A percentile compares a stretch with the other conserved stretches of the same genome.
These are phyloP conservation scores for Teleopsis dalmanni DNA, from an alignment of 1,140 invertebrate species.

Conservation along the genomic window DNA sequence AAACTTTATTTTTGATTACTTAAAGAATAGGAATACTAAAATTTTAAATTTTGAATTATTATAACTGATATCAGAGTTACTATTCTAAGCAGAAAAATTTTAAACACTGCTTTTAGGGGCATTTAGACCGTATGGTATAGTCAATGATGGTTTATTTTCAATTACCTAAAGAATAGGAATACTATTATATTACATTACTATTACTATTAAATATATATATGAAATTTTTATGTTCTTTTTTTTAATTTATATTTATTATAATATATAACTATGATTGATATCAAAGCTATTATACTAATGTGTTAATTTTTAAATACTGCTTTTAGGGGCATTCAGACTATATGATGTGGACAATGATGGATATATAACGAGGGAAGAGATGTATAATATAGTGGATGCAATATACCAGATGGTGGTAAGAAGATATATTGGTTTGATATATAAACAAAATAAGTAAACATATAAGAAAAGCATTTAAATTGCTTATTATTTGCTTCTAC, in stretches of 20 bases:
- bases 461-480: no score
- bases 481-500: no score
- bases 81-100: no score
- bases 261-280: no score
- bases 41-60: no score
- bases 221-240: neutral
- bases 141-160: neutral
- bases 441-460: no score
- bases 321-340: constrained; percentile 88
- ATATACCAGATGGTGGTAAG: constrained; percentile 99
- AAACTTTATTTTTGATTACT: no score
- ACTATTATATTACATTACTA: neutral
- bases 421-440: no score
- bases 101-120: no score
- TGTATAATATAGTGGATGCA: constrained; percentile 98
- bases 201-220: neutral
- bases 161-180: neutral
- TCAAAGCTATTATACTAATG: neutral
- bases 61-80: no score
- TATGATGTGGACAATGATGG: constrained; percentile 98
- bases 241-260: no score
- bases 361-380: constrained; percentile 94
- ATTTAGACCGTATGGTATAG: neutral
- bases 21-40: no score
- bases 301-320: constrained; percentile 2